Evolutionary conservation across 2,797 vertebrate genomes (phyloP), one percentile per base, ranked within the genome.

Genomic region (Eulemur rubriventer): DNA sequence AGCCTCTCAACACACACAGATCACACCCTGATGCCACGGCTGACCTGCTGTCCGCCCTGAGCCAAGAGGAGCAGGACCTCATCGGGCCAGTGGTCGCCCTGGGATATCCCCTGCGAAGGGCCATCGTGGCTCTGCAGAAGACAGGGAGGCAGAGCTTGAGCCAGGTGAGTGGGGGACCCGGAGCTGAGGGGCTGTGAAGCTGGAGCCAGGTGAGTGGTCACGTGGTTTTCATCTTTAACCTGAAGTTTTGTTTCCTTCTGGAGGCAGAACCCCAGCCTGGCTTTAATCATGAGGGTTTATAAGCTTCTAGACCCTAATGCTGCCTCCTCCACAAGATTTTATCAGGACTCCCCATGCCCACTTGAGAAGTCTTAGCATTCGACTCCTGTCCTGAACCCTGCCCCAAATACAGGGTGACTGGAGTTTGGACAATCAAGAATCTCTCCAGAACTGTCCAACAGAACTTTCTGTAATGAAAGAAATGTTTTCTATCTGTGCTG

Each of bases 101-200:
- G 89, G 99, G 99, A 46, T 99, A 99, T 96, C 98, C 99, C 0
- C 97, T 99, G 46, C 98, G 95, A 38, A 99, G 99, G 35, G 99
- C 99, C 96, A 99, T 99, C 89, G 98, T 99, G 20, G 99, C 99
- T 70, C 98, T 99, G 93, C 99, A 99, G 99, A 99, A 99, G 98
- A 99, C 98, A 0, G 99, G 99, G 35, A 98, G 95, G 79, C 99
- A 99, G 96, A 99, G 98, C 85, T 98, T 99, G n/a, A 99, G 99
- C 91, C 99, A 99, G 99, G 99, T 99, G 91, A 96, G 99, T 97
- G 55, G 48, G 22, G 18, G 33, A 1, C 22, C 59, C 46, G 1
- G 8, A 50, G 48, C 46, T 35, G 35, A 81, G 35, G 18, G 20
- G 28, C 61, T 70, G 20, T 35, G 61, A 17, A 11, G 6, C 35